Evolutionary conservation across 1,140 invertebrate genomes (phyloP).

Genomic region (Lepidurus packardi): DNA sequence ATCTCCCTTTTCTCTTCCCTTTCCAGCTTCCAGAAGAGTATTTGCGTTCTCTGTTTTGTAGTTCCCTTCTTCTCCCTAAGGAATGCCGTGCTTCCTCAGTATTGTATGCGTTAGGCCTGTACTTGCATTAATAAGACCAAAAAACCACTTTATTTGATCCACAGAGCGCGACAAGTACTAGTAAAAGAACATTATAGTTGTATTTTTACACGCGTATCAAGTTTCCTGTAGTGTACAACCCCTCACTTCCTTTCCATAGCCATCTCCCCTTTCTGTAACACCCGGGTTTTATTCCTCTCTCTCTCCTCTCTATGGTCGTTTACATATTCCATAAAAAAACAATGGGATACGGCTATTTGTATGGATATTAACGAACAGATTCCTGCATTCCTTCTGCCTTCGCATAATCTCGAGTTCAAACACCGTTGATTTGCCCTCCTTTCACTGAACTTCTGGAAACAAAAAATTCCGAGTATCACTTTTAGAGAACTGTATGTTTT

Average conservation of each 20-base stretch:
- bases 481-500: too few relatives aligned
- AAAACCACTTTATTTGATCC: neutral
- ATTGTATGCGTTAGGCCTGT: neutral
- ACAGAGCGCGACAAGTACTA: neutral
- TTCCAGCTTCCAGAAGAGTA: neutral
- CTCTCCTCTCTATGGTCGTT: neutral
- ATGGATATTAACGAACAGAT: neutral
- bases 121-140: conserved; percentile 1
- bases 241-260: neutral
- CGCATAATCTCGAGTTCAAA: conserved; percentile 1
- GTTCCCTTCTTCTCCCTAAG: neutral
- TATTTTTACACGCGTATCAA: neutral
- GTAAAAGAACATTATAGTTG: neutral
- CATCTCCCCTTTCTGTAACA: neutral
- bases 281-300: neutral
- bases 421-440: neutral
- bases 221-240: neutral
- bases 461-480: too few relatives aligned
- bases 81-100: neutral
- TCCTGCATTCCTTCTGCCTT: neutral
- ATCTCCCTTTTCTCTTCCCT: neutral
- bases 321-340: too few relatives aligned
- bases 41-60: neutral
- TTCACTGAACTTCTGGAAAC: too few relatives aligned
- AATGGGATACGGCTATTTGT: too few relatives aligned